Conservation (phyloP, 1,140 invertebrate genomes). For the Oryctes rhinoceros region DNA sequence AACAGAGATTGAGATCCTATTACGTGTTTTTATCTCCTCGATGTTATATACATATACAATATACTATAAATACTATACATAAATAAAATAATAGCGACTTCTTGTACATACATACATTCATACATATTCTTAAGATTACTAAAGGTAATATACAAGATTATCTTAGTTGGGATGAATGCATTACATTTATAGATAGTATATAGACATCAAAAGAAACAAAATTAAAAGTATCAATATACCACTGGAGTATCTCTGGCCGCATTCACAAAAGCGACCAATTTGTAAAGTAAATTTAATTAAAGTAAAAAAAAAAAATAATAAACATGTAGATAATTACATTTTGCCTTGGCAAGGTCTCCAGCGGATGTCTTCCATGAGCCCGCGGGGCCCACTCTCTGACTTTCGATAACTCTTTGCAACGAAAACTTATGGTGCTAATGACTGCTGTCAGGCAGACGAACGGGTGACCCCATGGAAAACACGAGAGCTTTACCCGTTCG, state of each 20-base stretch:
- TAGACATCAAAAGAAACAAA: slow-evolving; percentile 25
- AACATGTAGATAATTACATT: slow-evolving; percentile 40
- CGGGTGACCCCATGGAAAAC: slow-evolving; percentile 40
- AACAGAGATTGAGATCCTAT: slow-evolving; percentile 48
- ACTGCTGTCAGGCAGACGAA: slow-evolving; percentile 52
- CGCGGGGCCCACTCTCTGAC: slow-evolving; percentile 48
- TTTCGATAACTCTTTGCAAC: slow-evolving; percentile 57
- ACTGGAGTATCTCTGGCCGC: not conserved
- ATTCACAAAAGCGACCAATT: slow-evolving; percentile 32
- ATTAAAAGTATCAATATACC: slow-evolving; percentile 37
- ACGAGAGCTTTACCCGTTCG: slow-evolving; percentile 34
- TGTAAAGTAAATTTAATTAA: slow-evolving; percentile 2
- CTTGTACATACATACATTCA: slow-evolving; percentile 14
- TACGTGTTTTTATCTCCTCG: slow-evolving; percentile 41
- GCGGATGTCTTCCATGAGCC: slow-evolving; percentile 59
- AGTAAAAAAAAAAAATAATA: slow-evolving; percentile 29
- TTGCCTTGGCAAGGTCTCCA: slow-evolving; percentile 56
- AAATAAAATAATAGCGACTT: slow-evolving; percentile 6
- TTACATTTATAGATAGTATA: slow-evolving; percentile 17
- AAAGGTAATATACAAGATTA: not conserved
- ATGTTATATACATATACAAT: slow-evolving; percentile 37
- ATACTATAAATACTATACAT: slow-evolving; percentile 9
- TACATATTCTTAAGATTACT: not conserved
- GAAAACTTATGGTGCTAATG: slow-evolving; percentile 60
- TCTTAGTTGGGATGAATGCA: slow-evolving; percentile 29